Percentiles rank a stretch among this genome's conserved stretches.
Conservation (phyloP, 2,888 invertebrate genomes). For the Nomada ruficornis region DNA sequence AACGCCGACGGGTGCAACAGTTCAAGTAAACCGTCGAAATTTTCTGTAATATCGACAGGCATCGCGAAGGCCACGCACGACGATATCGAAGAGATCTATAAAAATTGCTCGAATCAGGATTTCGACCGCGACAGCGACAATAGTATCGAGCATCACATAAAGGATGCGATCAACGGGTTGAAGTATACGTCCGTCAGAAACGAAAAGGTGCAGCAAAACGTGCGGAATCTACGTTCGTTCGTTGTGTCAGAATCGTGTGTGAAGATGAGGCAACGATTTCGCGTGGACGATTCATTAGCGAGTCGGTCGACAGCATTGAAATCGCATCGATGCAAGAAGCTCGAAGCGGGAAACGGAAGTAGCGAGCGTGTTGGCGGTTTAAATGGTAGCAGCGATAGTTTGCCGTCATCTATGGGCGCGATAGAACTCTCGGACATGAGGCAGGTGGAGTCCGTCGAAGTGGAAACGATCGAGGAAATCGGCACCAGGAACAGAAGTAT, state of each 20-base stretch:
- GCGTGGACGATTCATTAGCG: not conserved
- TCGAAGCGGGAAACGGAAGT: conserved; percentile 40
- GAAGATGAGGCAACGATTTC: conserved; percentile 7
- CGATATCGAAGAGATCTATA: conserved; percentile 47
- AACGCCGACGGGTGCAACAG: not conserved
- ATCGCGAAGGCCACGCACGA: not conserved
- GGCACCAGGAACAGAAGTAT: conserved; percentile 39
- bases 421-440: conserved; percentile 30
- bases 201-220: not conserved
- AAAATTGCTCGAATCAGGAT: conserved; percentile 55
- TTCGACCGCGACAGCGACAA: conserved; percentile 69
- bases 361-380: conserved; percentile 65
- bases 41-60: not conserved
- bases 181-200: not conserved
- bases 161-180: not conserved
- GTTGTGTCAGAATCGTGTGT: conserved; percentile 28
- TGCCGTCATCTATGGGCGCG: conserved; percentile 72
- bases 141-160: conserved; percentile 13
- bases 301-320: conserved; percentile 15
- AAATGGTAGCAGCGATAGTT: conserved; percentile 72
- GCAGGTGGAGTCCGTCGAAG: conserved; percentile 46
- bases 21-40: not conserved
- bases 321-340: not conserved
- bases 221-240: conserved; percentile 13
- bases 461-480: conserved; percentile 70